Evolutionary conservation across 2,888 invertebrate genomes (phyloP).

Genomic region (Hypomecis punctinalis): DNA sequence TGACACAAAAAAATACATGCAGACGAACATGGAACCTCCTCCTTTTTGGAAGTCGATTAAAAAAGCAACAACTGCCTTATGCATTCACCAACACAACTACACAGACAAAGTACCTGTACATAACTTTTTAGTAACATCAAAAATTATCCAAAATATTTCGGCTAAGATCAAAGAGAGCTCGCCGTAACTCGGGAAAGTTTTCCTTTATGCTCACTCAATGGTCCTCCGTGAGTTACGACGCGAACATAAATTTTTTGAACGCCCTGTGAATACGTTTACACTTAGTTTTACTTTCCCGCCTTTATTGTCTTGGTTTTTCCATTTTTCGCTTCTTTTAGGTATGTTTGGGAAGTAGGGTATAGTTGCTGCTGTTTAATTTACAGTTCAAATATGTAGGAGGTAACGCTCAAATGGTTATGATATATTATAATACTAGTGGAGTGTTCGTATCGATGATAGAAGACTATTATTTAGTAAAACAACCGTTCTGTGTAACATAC

Average conservation of each 20-base stretch:
- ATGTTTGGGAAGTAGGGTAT: not conserved
- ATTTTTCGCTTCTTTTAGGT: conserved; percentile 1
- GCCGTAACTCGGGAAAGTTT: conserved; percentile 26
- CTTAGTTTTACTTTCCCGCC: conserved; percentile 30
- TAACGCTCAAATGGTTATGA: too few relatives aligned
- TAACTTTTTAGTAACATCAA: not conserved
- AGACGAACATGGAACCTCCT: too few relatives aligned
- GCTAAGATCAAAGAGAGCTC: conserved; percentile 24
- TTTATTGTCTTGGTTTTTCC: conserved; percentile 28
- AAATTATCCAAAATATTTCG: conserved; percentile 6
- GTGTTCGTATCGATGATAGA: too few relatives aligned
- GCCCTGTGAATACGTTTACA: conserved; percentile 46
- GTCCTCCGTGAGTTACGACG: conserved; percentile 47
- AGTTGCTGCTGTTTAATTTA: too few relatives aligned
- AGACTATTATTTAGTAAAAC: too few relatives aligned
- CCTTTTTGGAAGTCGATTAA: too few relatives aligned
- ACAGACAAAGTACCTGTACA: not conserved
- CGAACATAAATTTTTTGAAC: conserved; percentile 52
- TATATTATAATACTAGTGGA: too few relatives aligned
- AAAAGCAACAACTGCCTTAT: too few relatives aligned
- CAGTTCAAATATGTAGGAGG: too few relatives aligned
- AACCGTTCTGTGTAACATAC: too few relatives aligned
- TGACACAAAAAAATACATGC: too few relatives aligned
- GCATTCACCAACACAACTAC: too few relatives aligned
- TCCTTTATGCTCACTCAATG: conserved; percentile 31